Percentiles rank a stretch among this genome's conserved stretches.
Conservation (phyloP, 2,113 vertebrate species). For the Sigmodon hispidus region DNA sequence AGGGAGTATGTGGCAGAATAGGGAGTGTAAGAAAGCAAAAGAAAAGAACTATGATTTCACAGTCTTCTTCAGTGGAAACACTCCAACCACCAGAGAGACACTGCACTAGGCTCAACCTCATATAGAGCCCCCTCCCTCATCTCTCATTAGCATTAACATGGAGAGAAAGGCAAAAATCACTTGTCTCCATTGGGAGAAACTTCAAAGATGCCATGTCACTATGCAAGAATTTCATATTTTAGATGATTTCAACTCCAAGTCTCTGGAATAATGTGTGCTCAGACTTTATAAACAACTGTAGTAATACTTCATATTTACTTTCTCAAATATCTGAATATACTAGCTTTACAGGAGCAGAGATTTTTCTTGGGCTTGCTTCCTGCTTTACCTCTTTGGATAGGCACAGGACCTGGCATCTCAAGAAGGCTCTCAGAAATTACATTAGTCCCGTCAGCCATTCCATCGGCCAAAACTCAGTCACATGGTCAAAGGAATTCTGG, state of each 20-base stretch:
- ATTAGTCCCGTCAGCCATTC: accelerated
- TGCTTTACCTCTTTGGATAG: not conserved
- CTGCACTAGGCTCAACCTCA: not conserved
- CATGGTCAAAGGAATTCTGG: not conserved
- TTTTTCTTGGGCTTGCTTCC: not conserved
- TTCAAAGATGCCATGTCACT: too few relatives aligned
- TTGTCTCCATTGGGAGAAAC: not conserved
- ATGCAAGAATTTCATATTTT: not conserved
- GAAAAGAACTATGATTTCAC: too few relatives aligned
- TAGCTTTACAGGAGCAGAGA: not conserved
- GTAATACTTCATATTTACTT: not conserved
- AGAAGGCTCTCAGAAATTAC: not conserved
- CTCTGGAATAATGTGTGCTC: not conserved
- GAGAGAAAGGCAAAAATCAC: not conserved
- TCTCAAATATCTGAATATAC: not conserved
- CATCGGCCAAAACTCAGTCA: accelerated
- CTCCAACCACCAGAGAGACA: too few relatives aligned
- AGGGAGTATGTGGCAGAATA: accelerated
- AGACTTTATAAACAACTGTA: not conserved
- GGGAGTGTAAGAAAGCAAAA: not conserved
- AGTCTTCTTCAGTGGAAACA: not conserved
- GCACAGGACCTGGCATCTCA: not conserved
- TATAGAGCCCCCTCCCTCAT: accelerated
- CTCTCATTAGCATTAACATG: not conserved
- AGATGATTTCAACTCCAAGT: not conserved